These are phyloP conservation scores for Montipora foliosa DNA, from an alignment of 64 coral and sea anemone genomes.

Conservation along the genomic window DNA sequence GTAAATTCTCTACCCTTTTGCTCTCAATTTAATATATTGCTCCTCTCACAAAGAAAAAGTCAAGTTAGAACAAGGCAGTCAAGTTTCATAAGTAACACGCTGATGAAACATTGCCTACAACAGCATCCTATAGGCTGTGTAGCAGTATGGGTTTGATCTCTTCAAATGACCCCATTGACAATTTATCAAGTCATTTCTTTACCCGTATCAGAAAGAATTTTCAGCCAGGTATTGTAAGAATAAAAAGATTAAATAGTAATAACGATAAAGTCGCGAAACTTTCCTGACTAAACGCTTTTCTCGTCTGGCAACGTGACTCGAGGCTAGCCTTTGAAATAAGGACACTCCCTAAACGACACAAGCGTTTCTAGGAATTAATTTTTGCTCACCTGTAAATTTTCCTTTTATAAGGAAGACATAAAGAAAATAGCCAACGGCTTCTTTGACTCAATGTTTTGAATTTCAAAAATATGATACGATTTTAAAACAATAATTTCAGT, in stretches of 20 bases:
- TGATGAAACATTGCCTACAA: too few relatives aligned
- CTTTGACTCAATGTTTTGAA: slow-evolving; percentile 40
- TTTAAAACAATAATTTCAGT: slow-evolving; percentile 40
- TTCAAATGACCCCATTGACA: neutral
- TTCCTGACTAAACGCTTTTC: neutral
- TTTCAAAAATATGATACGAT: slow-evolving; percentile 61
- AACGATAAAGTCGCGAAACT: neutral
- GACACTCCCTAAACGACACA: neutral
- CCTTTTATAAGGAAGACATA: slow-evolving; percentile 37
- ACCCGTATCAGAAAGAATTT: neutral
- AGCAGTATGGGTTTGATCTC: neutral
- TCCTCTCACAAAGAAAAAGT: neutral
- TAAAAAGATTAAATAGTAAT: slow-evolving; percentile 13
- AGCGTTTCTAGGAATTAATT: neutral
- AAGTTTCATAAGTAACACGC: neutral
- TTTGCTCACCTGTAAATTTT: slow-evolving; percentile 22
- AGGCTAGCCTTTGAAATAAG: neutral
- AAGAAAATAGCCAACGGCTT: slow-evolving; percentile 16
- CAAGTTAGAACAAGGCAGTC: neutral
- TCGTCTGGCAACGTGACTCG: neutral
- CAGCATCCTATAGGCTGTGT: neutral
- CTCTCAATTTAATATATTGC: neutral
- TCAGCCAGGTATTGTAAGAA: neutral
- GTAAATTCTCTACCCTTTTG: neutral
- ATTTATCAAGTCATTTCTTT: neutral